Evolutionary conservation across 2,113 vertebrate genomes (phyloP).

Genomic region (Phaetusa simplex): DNA sequence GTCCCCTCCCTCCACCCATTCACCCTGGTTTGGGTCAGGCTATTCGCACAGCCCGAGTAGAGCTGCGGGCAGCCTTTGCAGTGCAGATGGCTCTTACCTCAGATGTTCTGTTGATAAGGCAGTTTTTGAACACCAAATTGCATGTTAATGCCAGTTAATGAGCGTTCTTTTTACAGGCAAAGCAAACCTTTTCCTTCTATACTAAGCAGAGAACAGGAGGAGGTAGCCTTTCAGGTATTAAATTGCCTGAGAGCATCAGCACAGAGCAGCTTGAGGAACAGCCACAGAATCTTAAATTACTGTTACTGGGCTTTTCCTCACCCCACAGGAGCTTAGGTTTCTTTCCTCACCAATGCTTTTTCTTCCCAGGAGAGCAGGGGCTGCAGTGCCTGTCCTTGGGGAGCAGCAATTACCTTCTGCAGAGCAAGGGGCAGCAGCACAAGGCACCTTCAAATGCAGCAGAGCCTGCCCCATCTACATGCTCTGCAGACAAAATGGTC

Average conservation of each 20-base stretch:
- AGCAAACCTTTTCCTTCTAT: not conserved
- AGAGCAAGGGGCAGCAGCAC: not conserved
- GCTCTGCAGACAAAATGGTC: not conserved
- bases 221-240: conserved; percentile 23
- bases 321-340: not conserved
- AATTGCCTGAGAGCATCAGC: conserved; percentile 28
- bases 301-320: conserved; percentile 1
- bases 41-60: not conserved
- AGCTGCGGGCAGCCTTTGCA: not conserved
- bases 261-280: conserved; percentile 15
- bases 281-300: conserved; percentile 46
- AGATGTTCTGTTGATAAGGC: conserved; percentile 44
- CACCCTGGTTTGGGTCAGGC: not conserved
- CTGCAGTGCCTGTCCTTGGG: not conserved
- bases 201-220: conserved; percentile 26
- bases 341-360: not conserved
- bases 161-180: conserved; percentile 26
- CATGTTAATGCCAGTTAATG: conserved; percentile 35
- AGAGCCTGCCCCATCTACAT: not conserved
- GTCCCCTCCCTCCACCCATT: not conserved
- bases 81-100: conserved; percentile 17
- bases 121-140: conserved; percentile 31
- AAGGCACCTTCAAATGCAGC: not conserved
- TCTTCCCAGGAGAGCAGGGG: not conserved
- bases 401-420: not conserved